Evolutionary conservation across 2,113 vertebrate species (phyloP).

Genomic region (Melanerpes aurifrons): DNA sequence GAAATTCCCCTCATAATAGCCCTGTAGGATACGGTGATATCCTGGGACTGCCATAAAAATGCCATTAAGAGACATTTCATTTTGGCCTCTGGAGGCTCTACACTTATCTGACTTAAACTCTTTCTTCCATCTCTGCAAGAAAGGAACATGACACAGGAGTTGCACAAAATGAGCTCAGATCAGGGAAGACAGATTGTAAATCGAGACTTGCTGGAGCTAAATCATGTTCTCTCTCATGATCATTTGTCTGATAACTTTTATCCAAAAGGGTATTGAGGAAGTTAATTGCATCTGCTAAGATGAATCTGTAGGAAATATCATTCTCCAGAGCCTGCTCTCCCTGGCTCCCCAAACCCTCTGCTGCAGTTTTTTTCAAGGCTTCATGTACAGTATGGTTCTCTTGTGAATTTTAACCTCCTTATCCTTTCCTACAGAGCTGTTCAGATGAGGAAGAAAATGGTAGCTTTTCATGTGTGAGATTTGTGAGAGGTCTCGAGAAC

Average conservation of each 20-base stretch:
- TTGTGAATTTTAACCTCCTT: slow-evolving; percentile 11
- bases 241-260: slow-evolving; percentile 10
- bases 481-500: too few species aligned
- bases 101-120: slow-evolving; percentile 25
- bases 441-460: background rate
- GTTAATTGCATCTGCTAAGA: slow-evolving; percentile 15
- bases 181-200: slow-evolving; percentile 25
- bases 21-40: slow-evolving; percentile 17
- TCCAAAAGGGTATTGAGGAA: slow-evolving; percentile 15
- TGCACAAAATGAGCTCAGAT: background rate
- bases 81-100: background rate
- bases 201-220: slow-evolving; percentile 6
- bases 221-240: background rate
- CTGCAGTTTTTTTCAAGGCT: background rate
- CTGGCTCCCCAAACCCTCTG: background rate
- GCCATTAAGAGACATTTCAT: slow-evolving; percentile 21
- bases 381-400: background rate
- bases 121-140: background rate
- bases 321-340: background rate
- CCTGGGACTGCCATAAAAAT: slow-evolving; percentile 7
- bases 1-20: slow-evolving; percentile 20
- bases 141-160: slow-evolving; percentile 1
- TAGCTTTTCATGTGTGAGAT: slow-evolving; percentile 12
- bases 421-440: background rate
- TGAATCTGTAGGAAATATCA: slow-evolving; percentile 10